These are phyloP conservation scores for Macrobrachium rosenbergii DNA, from an alignment of 1,140 invertebrate species.

Conservation along the genomic window DNA sequence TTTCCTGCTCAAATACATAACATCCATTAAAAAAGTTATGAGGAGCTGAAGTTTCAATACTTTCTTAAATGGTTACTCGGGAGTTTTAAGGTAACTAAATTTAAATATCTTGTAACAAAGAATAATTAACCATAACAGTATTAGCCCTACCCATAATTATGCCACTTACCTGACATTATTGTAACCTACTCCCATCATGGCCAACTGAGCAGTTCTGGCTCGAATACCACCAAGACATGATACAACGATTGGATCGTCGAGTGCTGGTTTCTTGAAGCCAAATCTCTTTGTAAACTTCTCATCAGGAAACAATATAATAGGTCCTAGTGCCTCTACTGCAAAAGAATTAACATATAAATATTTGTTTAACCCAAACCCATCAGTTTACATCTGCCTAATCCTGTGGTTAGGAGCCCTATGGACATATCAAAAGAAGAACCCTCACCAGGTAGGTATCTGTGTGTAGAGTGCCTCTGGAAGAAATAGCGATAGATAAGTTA, in stretches of 20 bases:
- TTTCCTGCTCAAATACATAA: too few species aligned
- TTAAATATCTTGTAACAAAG: too few species aligned
- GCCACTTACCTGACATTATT: background rate
- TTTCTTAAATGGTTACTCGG: too few species aligned
- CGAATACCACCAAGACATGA: constrained; percentile 5
- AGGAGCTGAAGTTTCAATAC: too few species aligned
- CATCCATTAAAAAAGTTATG: too few species aligned
- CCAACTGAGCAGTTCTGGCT: background rate
- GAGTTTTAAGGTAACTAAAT: too few species aligned
- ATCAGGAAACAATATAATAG: background rate
- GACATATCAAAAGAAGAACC: background rate
- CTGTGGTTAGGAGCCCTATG: background rate
- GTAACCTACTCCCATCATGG: background rate
- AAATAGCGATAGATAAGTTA: too few species aligned
- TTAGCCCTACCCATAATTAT: too few species aligned
- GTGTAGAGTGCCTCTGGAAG: too few species aligned
- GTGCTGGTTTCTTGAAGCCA: background rate
- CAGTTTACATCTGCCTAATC: background rate
- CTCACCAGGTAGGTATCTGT: too few species aligned
- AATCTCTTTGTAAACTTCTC: background rate
- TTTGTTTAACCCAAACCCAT: background rate
- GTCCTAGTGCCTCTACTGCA: background rate
- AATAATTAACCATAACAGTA: too few species aligned
- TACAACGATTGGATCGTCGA: background rate
- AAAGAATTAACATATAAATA: background rate